These are phyloP conservation scores for Drosophila neocordata DNA, from an alignment of 1,140 invertebrate genomes.

Conservation along the genomic window DNA sequence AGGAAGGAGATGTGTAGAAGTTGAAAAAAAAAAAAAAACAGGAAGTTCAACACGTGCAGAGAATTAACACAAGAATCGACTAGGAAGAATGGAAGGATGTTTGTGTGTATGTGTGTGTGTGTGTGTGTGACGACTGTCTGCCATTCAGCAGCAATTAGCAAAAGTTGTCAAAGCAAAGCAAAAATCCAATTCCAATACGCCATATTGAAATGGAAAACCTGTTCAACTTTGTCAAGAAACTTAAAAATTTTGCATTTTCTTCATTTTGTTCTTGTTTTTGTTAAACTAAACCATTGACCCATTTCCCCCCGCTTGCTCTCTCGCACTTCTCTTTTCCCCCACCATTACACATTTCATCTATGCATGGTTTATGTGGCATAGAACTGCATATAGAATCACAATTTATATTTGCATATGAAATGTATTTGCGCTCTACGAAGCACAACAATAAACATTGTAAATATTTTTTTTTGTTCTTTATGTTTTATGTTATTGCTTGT, in stretches of 20 bases:
- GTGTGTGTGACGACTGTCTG: constrained; percentile 33
- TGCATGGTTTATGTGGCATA: constrained; percentile 53
- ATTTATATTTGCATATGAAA: constrained; percentile 78
- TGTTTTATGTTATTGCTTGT: constrained; percentile 38
- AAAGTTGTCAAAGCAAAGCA: constrained; percentile 48
- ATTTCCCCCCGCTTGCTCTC: constrained; percentile 14
- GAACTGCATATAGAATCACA: constrained; percentile 68
- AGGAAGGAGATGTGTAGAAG: not conserved
- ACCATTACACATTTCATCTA: constrained; percentile 7
- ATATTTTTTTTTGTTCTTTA: constrained; percentile 54
- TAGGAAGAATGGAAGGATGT: not conserved
- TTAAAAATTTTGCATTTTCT: not conserved
- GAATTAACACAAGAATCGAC: constrained; percentile 51
- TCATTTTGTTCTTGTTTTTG: constrained; percentile 40
- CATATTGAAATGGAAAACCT: not conserved
- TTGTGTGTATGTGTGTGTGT: constrained; percentile 10
- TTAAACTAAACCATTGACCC: constrained; percentile 7
- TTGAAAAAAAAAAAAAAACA: not conserved
- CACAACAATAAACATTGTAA: constrained; percentile 80
- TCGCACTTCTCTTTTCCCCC: constrained; percentile 15
- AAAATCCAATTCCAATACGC: not conserved
- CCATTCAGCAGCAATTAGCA: constrained; percentile 66
- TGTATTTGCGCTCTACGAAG: constrained; percentile 76
- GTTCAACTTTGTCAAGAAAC: not conserved
- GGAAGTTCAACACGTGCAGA: constrained; percentile 60